Conservation (phyloP, 2,888 invertebrate genomes). For the Gortyna flavago region DNA sequence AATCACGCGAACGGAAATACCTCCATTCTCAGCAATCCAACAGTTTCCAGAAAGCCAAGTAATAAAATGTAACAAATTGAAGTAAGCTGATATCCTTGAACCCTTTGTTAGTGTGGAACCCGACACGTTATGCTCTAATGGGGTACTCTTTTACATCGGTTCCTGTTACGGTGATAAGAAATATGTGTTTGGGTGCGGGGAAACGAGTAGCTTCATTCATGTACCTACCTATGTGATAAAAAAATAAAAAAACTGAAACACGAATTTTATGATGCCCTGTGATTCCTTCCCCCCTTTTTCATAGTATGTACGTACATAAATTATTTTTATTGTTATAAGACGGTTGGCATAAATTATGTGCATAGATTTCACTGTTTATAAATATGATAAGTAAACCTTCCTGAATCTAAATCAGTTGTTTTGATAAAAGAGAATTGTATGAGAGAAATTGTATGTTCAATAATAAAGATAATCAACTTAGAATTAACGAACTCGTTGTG, state of each 20-base stretch:
- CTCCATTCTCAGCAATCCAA: constrained; percentile 10
- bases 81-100: constrained; percentile 55
- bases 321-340: not conserved
- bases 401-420: not conserved
- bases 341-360: not conserved
- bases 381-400: not conserved
- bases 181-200: constrained; percentile 10
- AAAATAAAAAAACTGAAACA: not conserved
- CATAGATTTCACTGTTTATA: not conserved
- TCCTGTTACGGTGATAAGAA: constrained; percentile 35
- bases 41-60: constrained; percentile 43
- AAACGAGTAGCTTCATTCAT: not conserved
- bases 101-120: constrained; percentile 59
- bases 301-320: not conserved
- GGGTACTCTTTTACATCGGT: constrained; percentile 48
- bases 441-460: not conserved
- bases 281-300: too few relatives aligned
- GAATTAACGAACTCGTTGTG: too few relatives aligned
- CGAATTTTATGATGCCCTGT: not conserved
- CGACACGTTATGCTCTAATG: constrained; percentile 55
- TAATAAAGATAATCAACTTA: too few relatives aligned
- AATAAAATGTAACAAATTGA: constrained; percentile 61
- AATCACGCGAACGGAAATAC: constrained; percentile 29
- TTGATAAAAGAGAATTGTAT: not conserved
- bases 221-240: not conserved